Conservation (phyloP, 2,888 invertebrate species). For the Lepeophtheirus nordmannii region DNA sequence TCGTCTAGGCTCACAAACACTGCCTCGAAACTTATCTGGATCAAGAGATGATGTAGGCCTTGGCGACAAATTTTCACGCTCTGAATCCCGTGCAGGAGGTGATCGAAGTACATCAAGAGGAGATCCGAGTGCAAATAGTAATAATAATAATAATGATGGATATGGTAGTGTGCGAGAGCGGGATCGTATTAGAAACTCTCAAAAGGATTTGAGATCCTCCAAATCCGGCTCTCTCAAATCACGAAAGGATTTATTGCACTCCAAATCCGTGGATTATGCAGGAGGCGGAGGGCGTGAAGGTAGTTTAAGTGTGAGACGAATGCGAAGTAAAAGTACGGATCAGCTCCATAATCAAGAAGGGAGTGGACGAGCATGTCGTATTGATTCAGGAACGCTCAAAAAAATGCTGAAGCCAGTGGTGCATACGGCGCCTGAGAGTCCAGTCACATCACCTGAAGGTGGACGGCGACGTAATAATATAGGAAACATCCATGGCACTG, state of each 20-base stretch:
- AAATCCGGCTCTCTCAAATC: background rate
- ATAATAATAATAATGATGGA: background rate
- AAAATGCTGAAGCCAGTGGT: conserved; percentile 79
- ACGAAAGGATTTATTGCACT: conserved; percentile 31
- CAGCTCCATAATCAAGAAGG: conserved; percentile 45
- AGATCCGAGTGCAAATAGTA: background rate
- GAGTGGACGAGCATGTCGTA: conserved; percentile 26
- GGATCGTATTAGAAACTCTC: conserved; percentile 5
- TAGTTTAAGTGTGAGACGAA: conserved; percentile 47
- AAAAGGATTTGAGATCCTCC: conserved; percentile 1
- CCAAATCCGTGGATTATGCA: conserved; percentile 42
- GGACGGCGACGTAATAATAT: conserved; percentile 49
- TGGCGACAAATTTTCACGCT: background rate
- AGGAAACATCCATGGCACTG: conserved; percentile 43
- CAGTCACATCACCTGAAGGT: conserved; percentile 80
- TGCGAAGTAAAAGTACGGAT: conserved; percentile 76
- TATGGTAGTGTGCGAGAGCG: conserved; percentile 22
- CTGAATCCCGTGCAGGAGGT: background rate
- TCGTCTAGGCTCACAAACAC: conserved; percentile 17
- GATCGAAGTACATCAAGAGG: background rate
- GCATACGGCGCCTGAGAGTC: conserved; percentile 41
- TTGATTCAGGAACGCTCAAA: conserved; percentile 73
- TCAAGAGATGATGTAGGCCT: conserved; percentile 14
- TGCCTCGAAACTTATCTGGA: conserved; percentile 14
- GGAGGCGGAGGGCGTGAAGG: conserved; percentile 45